phyloP scores from a whole-genome alignment of 2,797 vertebrate species.

The Lophotriccus pileatus region DNA sequence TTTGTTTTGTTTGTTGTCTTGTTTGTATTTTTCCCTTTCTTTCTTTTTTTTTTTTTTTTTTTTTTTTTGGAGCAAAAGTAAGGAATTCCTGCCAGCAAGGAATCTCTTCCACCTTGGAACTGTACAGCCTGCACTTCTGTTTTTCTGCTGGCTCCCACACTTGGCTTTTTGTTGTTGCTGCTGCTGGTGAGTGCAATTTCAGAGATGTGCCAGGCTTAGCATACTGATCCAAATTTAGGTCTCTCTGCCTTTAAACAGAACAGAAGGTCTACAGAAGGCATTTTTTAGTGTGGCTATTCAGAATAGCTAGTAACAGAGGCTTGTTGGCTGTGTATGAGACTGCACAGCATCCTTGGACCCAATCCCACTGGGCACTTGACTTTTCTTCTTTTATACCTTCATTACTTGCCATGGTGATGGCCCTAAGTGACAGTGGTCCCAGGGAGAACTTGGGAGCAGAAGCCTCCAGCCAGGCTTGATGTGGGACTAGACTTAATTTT shows the following conservation, averaged over 20 bases:
- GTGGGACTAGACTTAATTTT: neutral
- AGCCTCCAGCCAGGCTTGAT: neutral
- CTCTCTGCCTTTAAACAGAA: slow-evolving; percentile 5
- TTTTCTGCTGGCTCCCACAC: neutral
- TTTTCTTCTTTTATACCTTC: slow-evolving; percentile 6
- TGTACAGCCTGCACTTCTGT: neutral
- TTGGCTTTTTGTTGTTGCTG: slow-evolving; percentile 15
- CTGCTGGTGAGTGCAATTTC: slow-evolving; percentile 23
- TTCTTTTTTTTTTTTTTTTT: neutral
- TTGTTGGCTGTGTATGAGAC: neutral
- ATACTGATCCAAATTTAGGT: slow-evolving; percentile 10
- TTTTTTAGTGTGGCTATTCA: neutral
- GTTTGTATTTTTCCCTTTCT: too few species aligned
- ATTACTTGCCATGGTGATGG: neutral
- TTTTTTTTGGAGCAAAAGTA: neutral
- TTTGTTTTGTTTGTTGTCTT: neutral
- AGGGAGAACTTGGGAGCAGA: neutral
- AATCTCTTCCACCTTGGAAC: neutral
- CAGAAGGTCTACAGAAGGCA: neutral
- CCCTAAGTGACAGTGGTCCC: neutral
- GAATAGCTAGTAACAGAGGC: neutral
- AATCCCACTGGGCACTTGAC: neutral
- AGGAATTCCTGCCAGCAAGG: neutral
- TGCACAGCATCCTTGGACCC: neutral
- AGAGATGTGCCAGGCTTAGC: slow-evolving; percentile 1